These are phyloP conservation scores for Chrysolina oricalcia DNA, from an alignment of 2,888 invertebrate genomes.

Conservation along the genomic window DNA sequence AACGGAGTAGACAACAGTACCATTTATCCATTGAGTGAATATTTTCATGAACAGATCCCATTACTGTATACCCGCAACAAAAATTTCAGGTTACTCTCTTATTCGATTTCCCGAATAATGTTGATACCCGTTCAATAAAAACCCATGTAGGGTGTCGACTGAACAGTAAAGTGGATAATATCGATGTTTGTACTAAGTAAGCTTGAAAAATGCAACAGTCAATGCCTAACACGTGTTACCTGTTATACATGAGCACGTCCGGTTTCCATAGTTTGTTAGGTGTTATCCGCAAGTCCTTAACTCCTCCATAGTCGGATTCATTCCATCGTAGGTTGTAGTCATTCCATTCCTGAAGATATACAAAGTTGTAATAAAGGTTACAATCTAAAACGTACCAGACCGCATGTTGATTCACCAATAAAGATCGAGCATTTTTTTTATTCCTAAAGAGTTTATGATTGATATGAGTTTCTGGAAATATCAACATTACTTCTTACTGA, in stretches of 20 bases:
- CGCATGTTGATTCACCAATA: neutral
- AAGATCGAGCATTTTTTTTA: neutral
- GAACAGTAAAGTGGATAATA: neutral
- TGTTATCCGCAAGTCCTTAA: conserved; percentile 95
- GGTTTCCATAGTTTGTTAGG: conserved; percentile 98
- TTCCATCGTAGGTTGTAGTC: conserved; percentile 99
- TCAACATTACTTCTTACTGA: no score
- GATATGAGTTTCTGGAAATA: no score
- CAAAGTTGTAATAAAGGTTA: neutral
- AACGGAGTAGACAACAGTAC: no score
- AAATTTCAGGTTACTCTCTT: neutral
- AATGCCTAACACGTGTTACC: conserved; percentile 78
- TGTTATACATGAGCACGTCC: conserved; percentile 99
- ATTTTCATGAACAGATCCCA: neutral
- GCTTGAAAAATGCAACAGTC: conserved; percentile 47
- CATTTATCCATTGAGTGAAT: neutral
- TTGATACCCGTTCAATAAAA: neutral
- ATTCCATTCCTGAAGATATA: conserved; percentile 89
- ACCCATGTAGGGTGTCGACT: neutral
- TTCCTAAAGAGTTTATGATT: no score
- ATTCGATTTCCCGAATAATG: neutral
- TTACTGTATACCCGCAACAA: neutral
- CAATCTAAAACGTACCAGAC: neutral
- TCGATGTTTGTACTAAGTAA: neutral
- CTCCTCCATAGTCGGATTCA: conserved; percentile 93